These are phyloP conservation scores for Psix sp. DNA, from an alignment of 1,140 invertebrate genomes.

Conservation along the genomic window DNA sequence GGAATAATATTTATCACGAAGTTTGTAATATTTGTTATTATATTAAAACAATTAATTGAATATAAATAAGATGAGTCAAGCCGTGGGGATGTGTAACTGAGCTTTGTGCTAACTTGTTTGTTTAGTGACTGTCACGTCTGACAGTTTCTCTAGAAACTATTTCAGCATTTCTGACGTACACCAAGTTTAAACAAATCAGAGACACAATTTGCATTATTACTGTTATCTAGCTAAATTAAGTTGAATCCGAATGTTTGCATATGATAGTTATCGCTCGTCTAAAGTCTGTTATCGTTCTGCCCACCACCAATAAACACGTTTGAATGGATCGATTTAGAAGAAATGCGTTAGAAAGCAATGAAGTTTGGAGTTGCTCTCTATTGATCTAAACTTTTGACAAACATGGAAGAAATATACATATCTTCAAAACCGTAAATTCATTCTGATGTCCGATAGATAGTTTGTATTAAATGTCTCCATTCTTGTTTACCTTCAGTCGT, in stretches of 20 bases:
- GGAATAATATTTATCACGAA: background rate
- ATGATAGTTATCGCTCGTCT: background rate
- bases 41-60: conserved; percentile 3
- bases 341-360: no score
- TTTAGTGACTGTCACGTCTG: conserved; percentile 8
- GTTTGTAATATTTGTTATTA: background rate
- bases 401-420: no score
- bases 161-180: conserved; percentile 2
- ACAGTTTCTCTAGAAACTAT: conserved; percentile 7
- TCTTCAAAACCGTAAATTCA: no score
- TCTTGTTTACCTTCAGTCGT: no score
- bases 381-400: no score
- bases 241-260: background rate
- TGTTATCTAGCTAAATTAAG: conserved; percentile 1
- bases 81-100: background rate
- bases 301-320: no score
- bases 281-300: no score
- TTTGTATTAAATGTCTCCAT: no score
- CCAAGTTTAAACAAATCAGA: conserved; percentile 8
- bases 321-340: no score
- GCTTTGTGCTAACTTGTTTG: conserved; percentile 1
- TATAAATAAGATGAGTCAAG: background rate
- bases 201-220: conserved; percentile 10
- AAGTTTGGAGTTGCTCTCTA: no score
- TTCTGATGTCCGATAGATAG: no score